phyloP scores from a whole-genome alignment of 2,797 vertebrate genomes.

The Sciaenops ocellatus region DNA sequence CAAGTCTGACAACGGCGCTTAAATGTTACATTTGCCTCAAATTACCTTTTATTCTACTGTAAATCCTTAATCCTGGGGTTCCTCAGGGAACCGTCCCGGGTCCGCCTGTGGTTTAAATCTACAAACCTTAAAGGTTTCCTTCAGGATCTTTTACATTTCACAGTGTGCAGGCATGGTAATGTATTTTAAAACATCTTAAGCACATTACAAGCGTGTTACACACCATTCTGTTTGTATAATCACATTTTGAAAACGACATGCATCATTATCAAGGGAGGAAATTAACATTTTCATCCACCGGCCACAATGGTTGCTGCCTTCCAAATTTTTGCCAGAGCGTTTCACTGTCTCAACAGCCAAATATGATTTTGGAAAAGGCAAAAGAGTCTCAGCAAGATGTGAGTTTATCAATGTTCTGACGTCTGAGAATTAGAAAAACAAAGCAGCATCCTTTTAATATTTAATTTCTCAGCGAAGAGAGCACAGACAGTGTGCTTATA shows the following conservation, averaged over 20 bases:
- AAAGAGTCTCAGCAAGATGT: constrained; percentile 23
- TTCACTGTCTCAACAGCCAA: constrained; percentile 48
- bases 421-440: not conserved
- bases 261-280: constrained; percentile 68
- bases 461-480: constrained; percentile 7
- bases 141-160: constrained; percentile 37
- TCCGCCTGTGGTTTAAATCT: constrained; percentile 45
- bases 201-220: constrained; percentile 66
- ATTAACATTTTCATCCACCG: constrained; percentile 73
- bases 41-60: constrained; percentile 28
- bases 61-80: constrained; percentile 49
- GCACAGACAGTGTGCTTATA: constrained; percentile 1
- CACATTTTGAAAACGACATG: constrained; percentile 73
- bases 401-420: not conserved
- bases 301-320: constrained; percentile 63
- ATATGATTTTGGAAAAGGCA: constrained; percentile 5
- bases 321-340: constrained; percentile 45
- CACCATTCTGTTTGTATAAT: constrained; percentile 74
- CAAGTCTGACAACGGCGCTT: not conserved
- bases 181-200: constrained; percentile 74
- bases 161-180: constrained; percentile 47
- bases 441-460: not conserved
- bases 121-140: constrained; percentile 39
- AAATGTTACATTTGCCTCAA: constrained; percentile 1
- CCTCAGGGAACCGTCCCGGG: constrained; percentile 54